A percentile compares a stretch with the other conserved stretches of the same genome.
Conservation (phyloP, 2,113 vertebrate species). For the Megaleporinus macrocephalus region DNA sequence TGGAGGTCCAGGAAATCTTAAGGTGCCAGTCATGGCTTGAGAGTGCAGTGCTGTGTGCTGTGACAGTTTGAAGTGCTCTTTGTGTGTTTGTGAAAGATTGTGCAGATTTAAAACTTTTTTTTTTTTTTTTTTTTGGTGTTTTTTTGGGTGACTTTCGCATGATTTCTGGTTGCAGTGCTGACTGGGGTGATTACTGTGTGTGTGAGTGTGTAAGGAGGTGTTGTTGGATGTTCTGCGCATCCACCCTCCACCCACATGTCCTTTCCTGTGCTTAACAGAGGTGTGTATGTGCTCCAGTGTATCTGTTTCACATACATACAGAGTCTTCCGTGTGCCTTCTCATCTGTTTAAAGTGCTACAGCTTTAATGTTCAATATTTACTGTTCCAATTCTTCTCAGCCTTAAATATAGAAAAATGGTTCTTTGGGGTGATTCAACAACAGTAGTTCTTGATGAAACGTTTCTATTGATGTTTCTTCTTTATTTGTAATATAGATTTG, state of each 20-base stretch:
- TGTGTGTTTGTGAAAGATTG: constrained; percentile 58
- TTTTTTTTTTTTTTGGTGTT: too few species aligned
- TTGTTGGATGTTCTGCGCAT: constrained; percentile 41
- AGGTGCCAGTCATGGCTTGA: constrained; percentile 78
- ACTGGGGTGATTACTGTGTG: constrained; percentile 58
- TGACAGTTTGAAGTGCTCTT: constrained; percentile 73
- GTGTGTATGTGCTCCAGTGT: constrained; percentile 31
- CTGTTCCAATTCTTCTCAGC: too few species aligned
- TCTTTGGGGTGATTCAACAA: too few species aligned
- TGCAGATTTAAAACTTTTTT: constrained; percentile 65
- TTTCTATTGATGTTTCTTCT: too few species aligned
- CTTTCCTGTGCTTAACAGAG: constrained; percentile 32
- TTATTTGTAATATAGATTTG: too few species aligned
- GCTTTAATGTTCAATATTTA: too few species aligned
- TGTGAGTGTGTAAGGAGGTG: constrained; percentile 2
- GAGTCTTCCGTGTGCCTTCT: not conserved
- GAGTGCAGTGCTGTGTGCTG: constrained; percentile 78
- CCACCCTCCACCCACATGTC: constrained; percentile 30
- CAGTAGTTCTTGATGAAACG: too few species aligned
- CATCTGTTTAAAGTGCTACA: too few species aligned
- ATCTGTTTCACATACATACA: not conserved
- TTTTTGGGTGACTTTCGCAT: constrained; percentile 79
- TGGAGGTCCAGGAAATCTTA: constrained; percentile 55
- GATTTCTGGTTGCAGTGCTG: constrained; percentile 78
- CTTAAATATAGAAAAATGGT: not conserved